Evolutionary conservation across 1,140 invertebrate species (phyloP), one percentile per base, ranked within the genome.

Genomic region (Heliconius eleuchia): DNA sequence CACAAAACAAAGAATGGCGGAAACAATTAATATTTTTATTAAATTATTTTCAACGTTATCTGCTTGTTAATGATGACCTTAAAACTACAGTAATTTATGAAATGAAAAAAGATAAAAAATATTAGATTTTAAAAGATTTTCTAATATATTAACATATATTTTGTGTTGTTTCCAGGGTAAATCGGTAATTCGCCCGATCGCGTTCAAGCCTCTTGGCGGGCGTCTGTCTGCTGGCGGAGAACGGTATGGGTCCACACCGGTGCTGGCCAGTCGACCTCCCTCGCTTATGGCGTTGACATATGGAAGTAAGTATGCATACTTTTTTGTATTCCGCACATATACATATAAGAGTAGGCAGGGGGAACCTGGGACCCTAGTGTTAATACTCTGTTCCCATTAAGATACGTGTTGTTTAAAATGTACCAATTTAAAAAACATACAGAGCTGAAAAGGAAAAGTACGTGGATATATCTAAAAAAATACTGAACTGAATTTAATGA

Each of bases 141-240:
- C 34, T 75, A 70, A 66, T 66, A 78, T 70, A 66, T 74, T 66
- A 50, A 60, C 52, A 76, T 46, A 19, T 42, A 9, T 11, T 60
- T 57, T 39, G 30, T 39, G 19, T 66, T 91, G 84, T 80, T 96
- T 95, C 3, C 95, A 96, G 96, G 96, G 96, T 73, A 97, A 96
- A 91, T 96, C 96, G 77, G 96, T 97, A 74, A 96, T 97, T 84
- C 95, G 96, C 76, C 97, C 97, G 81, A 97, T 97, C 80, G 97
- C 97, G 76, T 97, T 97, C 92, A 97, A 97, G 90, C 96, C 97
- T 78, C 95, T 96, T 74, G 94, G 95, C 66, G 95, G 95, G 85
- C 94, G 95, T 34, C 92, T 95, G 78, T 94, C 95, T 57, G 93
- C 95, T 72, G 91, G 91, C 83, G 96, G 96, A 5, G 96, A 96